Base-by-base conservation (phyloP, 2,797 vertebrate species). In the Adrianichthys oophorus region DNA sequence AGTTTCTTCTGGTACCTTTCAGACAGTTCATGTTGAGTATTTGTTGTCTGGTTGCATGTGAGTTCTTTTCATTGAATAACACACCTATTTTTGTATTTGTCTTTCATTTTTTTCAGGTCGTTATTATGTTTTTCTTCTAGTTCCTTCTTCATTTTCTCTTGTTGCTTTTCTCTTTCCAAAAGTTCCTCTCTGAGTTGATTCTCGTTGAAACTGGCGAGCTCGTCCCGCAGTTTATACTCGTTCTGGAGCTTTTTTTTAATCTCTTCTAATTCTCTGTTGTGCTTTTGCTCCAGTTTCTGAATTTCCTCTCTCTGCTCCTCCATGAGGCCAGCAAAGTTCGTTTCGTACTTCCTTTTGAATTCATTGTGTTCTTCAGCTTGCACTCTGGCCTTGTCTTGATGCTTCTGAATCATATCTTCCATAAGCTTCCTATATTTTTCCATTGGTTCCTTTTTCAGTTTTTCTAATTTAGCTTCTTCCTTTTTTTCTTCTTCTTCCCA, bases 331-430 rank as follows among this genome's bases (percentile, higher is more conserved):
- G 50, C 49, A 2, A 61, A 52, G 29, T 61, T 50, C 5, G 7
- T 15, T 0, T 1, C 7, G 17, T 59, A 43, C 16, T 59, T 59
- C 23, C 14, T 4, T 13, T 41, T 59, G 41, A 59, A 50, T 2
- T 44, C 41, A 7, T 59, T 59, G n/a, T 47, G 10, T 7, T 53
- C 43, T 23, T 61, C 50, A 12, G 50, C 59, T 24, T 52, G 6
- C 3, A 17, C 13, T 14, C 69, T 52, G 1, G 67, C 80, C 0
- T 78, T 59, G 1, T 69, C 50, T 14, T 66, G 23, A 6, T 64
- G 23, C 17, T 15, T 73, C 5, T 12, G 51, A 21, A 4, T 43
- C 2, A 74, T 48, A 1, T 59, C 23, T 0, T 7, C 12, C 15
- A 23, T 7, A 19, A 18, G 17, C 4, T 2, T 56, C n/a, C n/a